These are phyloP conservation scores for Lepas anatifera DNA, from an alignment of 2,888 invertebrate species.

Conservation along the genomic window DNA sequence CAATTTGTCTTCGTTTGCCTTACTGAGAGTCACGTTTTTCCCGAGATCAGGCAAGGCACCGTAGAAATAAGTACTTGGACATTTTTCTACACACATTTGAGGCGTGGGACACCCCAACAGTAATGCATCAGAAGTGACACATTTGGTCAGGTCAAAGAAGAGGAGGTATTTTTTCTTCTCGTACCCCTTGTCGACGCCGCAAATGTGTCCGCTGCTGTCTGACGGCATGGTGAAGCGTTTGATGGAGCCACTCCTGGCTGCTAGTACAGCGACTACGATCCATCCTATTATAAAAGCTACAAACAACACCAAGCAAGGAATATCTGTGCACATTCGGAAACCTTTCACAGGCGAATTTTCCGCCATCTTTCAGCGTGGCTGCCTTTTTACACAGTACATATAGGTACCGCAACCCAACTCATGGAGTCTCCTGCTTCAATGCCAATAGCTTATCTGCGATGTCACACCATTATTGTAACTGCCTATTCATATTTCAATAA, in stretches of 20 bases:
- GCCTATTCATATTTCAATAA: too few species aligned
- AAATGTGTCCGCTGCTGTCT: background rate
- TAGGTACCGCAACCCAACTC: too few species aligned
- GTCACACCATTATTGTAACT: too few species aligned
- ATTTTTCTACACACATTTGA: background rate
- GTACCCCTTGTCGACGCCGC: background rate
- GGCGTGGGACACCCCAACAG: background rate
- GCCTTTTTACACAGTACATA: too few species aligned
- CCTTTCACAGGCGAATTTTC: too few species aligned
- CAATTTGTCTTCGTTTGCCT: background rate
- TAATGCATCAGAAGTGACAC: background rate
- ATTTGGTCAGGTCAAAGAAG: constrained; percentile 1
- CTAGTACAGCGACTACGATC: background rate
- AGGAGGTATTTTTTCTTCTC: background rate
- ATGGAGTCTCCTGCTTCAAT: too few species aligned
- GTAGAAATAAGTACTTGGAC: background rate
- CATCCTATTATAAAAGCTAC: background rate
- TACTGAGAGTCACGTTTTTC: too few species aligned
- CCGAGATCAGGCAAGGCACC: background rate
- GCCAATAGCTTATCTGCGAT: too few species aligned
- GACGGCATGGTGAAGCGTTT: background rate
- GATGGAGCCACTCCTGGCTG: background rate
- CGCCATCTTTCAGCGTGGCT: too few species aligned
- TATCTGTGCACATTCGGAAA: background rate
- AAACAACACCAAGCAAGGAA: background rate